Percentiles rank a stretch among this genome's conserved stretches.
These are phyloP conservation scores for Stomorhina lunata DNA, from an alignment of 2,888 invertebrate species.

Conservation along the genomic window DNA sequence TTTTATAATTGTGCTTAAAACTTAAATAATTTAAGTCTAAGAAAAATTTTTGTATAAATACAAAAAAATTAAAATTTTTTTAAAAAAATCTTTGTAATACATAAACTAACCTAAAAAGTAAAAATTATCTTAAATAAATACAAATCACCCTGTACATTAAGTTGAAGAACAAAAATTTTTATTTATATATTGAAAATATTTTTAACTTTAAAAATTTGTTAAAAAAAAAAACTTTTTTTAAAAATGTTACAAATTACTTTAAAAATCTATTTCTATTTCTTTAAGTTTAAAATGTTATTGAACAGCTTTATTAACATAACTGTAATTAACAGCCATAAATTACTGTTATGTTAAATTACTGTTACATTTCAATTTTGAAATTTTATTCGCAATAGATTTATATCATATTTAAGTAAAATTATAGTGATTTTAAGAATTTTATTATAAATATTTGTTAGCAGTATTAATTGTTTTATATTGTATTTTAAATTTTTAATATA, in stretches of 20 bases:
- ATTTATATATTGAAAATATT: neutral
- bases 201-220: neutral
- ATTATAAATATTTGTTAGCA: neutral
- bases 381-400: neutral
- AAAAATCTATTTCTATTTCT: neutral
- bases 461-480: slow-evolving; percentile 3
- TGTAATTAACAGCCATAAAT: slow-evolving; percentile 48
- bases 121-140: neutral
- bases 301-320: neutral
- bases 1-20: slow-evolving; percentile 14
- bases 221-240: neutral
- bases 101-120: neutral
- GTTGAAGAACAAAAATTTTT: neutral
- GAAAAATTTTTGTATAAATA: neutral
- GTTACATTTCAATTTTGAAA: neutral
- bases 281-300: neutral
- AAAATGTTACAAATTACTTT: neutral
- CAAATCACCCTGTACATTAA: slow-evolving; percentile 40
- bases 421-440: neutral
- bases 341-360: slow-evolving; percentile 2
- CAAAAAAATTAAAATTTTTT: neutral
- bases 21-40: neutral
- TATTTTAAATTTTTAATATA: neutral
- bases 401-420: no score
- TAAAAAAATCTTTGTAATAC: slow-evolving; percentile 3